These are phyloP conservation scores for Scophthalmus maximus DNA, from an alignment of 2,113 vertebrate genomes.

Conservation along the genomic window DNA sequence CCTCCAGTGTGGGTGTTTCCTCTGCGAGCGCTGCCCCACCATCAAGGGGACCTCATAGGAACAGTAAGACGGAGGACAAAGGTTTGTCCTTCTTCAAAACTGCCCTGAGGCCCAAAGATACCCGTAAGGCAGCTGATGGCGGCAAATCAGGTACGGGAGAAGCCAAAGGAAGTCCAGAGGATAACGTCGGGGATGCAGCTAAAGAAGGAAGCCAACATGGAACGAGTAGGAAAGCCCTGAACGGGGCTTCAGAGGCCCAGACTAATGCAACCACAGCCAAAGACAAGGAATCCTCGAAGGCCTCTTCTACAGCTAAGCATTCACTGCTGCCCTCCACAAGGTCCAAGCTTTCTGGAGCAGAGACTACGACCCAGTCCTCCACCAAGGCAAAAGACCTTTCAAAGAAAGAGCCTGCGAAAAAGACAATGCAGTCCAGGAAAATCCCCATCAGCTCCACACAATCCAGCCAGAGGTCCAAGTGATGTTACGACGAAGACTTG, in stretches of 20 bases:
- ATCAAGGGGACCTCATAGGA: slow-evolving; percentile 81
- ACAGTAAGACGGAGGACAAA: slow-evolving; percentile 95
- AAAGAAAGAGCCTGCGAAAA: slow-evolving; percentile 84
- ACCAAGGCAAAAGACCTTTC: slow-evolving; percentile 81
- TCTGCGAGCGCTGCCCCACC: slow-evolving; percentile 26
- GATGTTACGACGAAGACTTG: slow-evolving; percentile 63
- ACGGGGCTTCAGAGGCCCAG: slow-evolving; percentile 68
- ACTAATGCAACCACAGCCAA: slow-evolving; percentile 74
- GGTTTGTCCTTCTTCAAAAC: slow-evolving; percentile 96
- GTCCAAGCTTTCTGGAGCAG: slow-evolving; percentile 89
- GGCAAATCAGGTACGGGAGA: slow-evolving; percentile 80
- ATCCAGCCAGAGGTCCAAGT: slow-evolving; percentile 91
- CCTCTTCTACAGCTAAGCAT: slow-evolving; percentile 84
- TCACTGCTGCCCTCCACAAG: slow-evolving; percentile 88
- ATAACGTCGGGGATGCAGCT: slow-evolving; percentile 58
- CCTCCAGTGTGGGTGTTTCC: slow-evolving; percentile 79
- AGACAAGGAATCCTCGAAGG: slow-evolving; percentile 85
- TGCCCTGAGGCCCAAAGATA: slow-evolving; percentile 94
- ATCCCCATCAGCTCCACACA: slow-evolving; percentile 90
- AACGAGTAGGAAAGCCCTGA: slow-evolving; percentile 76
- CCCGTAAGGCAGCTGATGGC: slow-evolving; percentile 88
- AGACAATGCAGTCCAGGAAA: slow-evolving; percentile 86
- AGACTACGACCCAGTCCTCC: slow-evolving; percentile 77
- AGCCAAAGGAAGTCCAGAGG: slow-evolving; percentile 73
- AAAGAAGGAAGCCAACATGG: slow-evolving; percentile 57